A percentile compares a stretch with the other conserved stretches of the same genome.
Evolutionary conservation across 2,888 invertebrate species (phyloP).

Genomic region (Drosophila nigritarsus): DNA sequence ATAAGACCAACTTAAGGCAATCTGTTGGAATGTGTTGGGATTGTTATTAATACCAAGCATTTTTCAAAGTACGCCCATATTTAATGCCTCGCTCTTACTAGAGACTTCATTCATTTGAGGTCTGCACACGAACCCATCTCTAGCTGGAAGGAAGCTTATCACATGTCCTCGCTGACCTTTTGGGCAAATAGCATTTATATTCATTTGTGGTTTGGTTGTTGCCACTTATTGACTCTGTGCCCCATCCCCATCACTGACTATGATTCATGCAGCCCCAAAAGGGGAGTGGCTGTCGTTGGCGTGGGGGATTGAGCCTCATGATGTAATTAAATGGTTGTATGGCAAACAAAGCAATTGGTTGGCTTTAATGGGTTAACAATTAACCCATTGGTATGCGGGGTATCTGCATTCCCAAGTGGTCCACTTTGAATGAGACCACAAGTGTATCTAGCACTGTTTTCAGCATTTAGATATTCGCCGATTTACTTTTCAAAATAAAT

Average conservation of each 20-base stretch:
- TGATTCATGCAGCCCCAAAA: slow-evolving; percentile 25
- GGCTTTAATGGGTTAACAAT: slow-evolving; percentile 56
- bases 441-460: neutral
- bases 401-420: slow-evolving; percentile 24
- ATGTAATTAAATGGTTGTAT: slow-evolving; percentile 39
- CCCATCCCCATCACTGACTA: slow-evolving; percentile 12
- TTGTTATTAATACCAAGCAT: neutral
- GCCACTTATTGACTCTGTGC: slow-evolving; percentile 54
- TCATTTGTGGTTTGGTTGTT: slow-evolving; percentile 54
- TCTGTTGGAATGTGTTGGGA: neutral
- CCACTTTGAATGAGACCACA: slow-evolving; percentile 18
- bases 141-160: slow-evolving; percentile 11
- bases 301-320: slow-evolving; percentile 12
- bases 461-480: slow-evolving; percentile 21
- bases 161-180: slow-evolving; percentile 22
- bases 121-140: slow-evolving; percentile 5
- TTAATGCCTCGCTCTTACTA: neutral
- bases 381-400: slow-evolving; percentile 49
- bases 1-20: neutral
- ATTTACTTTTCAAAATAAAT: slow-evolving; percentile 35
- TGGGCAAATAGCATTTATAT: slow-evolving; percentile 57
- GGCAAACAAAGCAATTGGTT: slow-evolving; percentile 6
- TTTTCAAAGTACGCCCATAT: neutral
- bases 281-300: neutral
- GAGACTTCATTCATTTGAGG: neutral